Percentiles rank a stretch among this genome's conserved stretches.
Conservation (phyloP, 2,797 vertebrate species). For the Rhinophrynus dorsalis region DNA sequence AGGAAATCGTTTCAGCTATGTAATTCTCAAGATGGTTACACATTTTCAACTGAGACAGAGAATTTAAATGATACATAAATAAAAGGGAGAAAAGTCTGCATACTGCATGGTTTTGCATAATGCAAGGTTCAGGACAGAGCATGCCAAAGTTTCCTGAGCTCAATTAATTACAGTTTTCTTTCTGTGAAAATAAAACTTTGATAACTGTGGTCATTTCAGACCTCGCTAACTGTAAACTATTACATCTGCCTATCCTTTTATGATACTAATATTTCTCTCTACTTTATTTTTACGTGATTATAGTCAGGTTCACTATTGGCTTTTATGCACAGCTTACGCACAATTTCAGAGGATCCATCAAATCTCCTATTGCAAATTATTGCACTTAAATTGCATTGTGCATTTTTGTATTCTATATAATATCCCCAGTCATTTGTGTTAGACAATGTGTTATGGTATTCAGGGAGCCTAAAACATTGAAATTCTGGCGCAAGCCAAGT, state of each 20-base stretch:
- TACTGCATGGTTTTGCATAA: constrained; percentile 17
- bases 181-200: background rate
- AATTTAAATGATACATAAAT: constrained; percentile 22
- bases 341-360: too few relatives aligned
- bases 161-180: background rate
- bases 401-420: too few relatives aligned
- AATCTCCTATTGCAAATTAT: too few relatives aligned
- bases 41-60: background rate
- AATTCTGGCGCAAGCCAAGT: too few relatives aligned
- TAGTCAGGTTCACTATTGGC: too few relatives aligned
- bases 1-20: background rate
- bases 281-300: too few relatives aligned
- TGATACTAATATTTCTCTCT: background rate
- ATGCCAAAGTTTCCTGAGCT: constrained; percentile 4
- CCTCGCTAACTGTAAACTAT: background rate
- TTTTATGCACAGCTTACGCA: too few relatives aligned
- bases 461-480: too few relatives aligned
- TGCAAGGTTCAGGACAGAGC: background rate
- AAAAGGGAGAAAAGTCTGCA: background rate
- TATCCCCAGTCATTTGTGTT: too few relatives aligned
- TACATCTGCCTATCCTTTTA: background rate
- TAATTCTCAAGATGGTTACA: background rate
- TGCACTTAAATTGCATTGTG: too few relatives aligned
- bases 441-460: too few relatives aligned
- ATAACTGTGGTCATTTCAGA: background rate